Base-by-base conservation (phyloP, 2,113 vertebrate genomes). In the Glareola pratincola region DNA sequence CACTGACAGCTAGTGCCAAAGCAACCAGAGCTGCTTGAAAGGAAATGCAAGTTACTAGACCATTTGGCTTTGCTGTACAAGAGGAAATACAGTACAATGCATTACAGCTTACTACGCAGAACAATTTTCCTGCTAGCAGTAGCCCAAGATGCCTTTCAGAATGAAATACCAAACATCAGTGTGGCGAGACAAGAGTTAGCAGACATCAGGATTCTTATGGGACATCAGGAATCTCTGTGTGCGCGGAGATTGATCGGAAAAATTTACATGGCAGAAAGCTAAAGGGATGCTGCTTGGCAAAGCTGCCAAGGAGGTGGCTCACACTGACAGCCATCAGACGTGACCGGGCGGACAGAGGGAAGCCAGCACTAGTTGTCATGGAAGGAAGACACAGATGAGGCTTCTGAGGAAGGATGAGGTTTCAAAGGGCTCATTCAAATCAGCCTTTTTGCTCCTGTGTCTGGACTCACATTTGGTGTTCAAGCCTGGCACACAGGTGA, bases 251-350 rank as follows among this genome's bases (percentile, higher is more conserved):
- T 9, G 79, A 19, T 27, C 0, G 7, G 51, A 30, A 75, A 54
- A 47, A 43, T 23, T 12, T 29, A 43, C 23, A 43, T 12, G 6
- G 29, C 14, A n/a, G 64, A 73, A 80, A 37, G 57, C 36, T 34
- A 36, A 62, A 48, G 43, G 57, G 45, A 62, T 37, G 75, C 17
- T 62, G 48, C 48, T 32, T 34, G 43, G 85, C 23, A 67, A 37
- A 67, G 73, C 17, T 76, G 67, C 68, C 30, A 20, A 50, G 47
- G 64, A 63, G 48, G 11, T 10, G 67, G 45, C 32, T 76, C 26
- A 5, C 12, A 5, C 60, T 8, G 53, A 21, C n/a, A 73, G 59
- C 0, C 0, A 36, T 2, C 1, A 2, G 26, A 8, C 4, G 27
- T 11, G 37, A 29, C 37, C 2, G 0, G 29, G 63, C 2, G 14